Base-by-base conservation (phyloP, 1,140 invertebrate genomes). In the Drosophila parvula region DNA sequence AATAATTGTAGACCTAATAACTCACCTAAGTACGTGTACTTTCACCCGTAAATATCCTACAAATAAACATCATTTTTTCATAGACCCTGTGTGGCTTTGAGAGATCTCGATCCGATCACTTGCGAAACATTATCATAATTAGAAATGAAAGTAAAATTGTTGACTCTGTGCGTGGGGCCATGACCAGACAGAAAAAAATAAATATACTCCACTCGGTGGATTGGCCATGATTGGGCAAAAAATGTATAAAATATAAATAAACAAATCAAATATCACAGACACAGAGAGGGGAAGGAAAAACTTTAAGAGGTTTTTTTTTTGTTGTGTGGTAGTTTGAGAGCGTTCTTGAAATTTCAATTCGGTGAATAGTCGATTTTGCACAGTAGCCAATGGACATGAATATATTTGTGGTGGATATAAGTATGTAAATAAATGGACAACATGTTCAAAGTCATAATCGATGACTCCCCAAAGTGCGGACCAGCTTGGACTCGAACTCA, bases 81-180 rank as follows among this genome's bases (percentile, higher is more conserved):
- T 14, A 40, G 56, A 32, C 28, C 48, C 48, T 47, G 27, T 58
- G 47, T 64, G 30, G 30, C 78, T 70, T 50, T 78, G 55, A 59
- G 74, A 64, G 76, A 74, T 67, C 71, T 64, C 73, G 78, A 84
- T 84, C 67, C 73, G 78, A 84, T 89, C 80, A 76, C 63, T 84
- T 78, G 78, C 74, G 63, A 78, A 81, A 82, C 74, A 81, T 78
- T 79, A 74, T 75, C 74, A 84, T 89, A 90, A 81, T 89, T 76
- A 79, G 78, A 89, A 89, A 89, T 84, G 84, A 89, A 89, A 89
- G 84, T 89, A 89, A 88, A 86, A 84, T 67, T 51, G 77, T 78
- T 47, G 40, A 30, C 36, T 58, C 50, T 58, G 34, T 82, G 83
- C 67, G 83, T 86, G 78, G 81, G 77, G 64, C 41, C 59, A 78